Base-by-base conservation (phyloP, 2,797 vertebrate species). In the Sardinella longiceps region DNA sequence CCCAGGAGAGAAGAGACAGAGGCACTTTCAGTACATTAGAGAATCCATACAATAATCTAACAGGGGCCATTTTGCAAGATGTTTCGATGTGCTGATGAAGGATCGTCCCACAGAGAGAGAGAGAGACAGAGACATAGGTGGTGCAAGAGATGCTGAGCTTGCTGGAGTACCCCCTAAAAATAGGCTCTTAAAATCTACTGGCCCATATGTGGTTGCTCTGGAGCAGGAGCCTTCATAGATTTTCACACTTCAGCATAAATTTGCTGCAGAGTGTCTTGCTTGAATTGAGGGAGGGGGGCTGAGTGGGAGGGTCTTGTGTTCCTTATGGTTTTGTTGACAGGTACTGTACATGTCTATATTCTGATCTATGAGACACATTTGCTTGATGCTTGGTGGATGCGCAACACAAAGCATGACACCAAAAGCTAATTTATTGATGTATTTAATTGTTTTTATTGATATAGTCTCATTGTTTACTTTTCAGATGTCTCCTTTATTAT, bases 201-300 rank as follows among this genome's bases (percentile, higher is more conserved):
- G 37, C 18, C 70, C 70, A 43, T 77, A 37, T 77, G 70, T 43
- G 39, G 37, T 7, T 23, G 70, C 70, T 23, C 70, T 39, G 33
- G 33, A 23, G 70, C 37, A 43, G 18, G 11, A 43, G 37, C 37
- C 10, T 77, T 77, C 70, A 43, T 37, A 77, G 1, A 43, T 20
- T 77, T 77, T 5, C 70, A 77, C 70, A 77, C 14, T 11, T 43
- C 70, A 77, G 70, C 70, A 77, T 39, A 77, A 77, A 77, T 77
- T 0, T 37, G 20, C 33, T 77, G 37, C 5, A 77, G 20, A 18
- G 12, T 18, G 15, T 77, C 51, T 53, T 20, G 51, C 51, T 37
- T 70, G 15, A 33, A 5, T 28, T 66, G 60, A 30, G 14, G 20
- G 66, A 3, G 33, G 66, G 11, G 33, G 66, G 37, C 6, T 77